Conservation (phyloP, 1,140 invertebrate genomes). For the Drosophila aff. region DNA sequence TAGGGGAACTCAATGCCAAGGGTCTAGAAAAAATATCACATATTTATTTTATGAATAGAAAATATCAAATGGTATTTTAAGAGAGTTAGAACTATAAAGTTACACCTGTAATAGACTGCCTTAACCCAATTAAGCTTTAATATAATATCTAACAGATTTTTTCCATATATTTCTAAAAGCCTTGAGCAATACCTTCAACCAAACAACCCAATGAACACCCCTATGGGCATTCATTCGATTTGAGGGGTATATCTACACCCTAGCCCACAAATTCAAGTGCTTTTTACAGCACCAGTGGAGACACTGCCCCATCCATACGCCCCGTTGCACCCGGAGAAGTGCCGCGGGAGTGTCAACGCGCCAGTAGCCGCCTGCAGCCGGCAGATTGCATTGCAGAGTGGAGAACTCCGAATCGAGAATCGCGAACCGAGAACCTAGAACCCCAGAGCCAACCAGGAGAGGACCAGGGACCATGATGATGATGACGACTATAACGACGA, state of each 20-base stretch:
- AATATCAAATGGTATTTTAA: not conserved
- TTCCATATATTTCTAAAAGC: too few relatives aligned
- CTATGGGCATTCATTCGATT: constrained; percentile 3
- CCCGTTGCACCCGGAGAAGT: constrained; percentile 54
- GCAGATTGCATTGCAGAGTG: constrained; percentile 23
- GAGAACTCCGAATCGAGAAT: constrained; percentile 6
- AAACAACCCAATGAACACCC: constrained; percentile 1
- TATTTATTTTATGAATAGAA: not conserved
- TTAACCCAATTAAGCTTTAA: constrained; percentile 11
- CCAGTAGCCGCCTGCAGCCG: constrained; percentile 20
- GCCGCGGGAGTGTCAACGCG: constrained; percentile 70
- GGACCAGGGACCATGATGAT: constrained; percentile 31
- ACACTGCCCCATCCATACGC: constrained; percentile 55
- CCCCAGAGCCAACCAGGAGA: constrained; percentile 7
- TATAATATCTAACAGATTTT: not conserved
- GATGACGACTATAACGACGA: constrained; percentile 16
- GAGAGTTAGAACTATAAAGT: too few relatives aligned
- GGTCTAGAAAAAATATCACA: not conserved
- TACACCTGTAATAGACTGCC: not conserved
- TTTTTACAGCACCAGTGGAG: constrained; percentile 39
- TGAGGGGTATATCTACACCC: constrained; percentile 9
- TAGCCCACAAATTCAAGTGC: constrained; percentile 37
- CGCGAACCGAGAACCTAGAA: not conserved
- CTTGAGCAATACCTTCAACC: not conserved
- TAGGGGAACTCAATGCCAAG: constrained; percentile 33